These are phyloP conservation scores for Mesochorus sp. DNA, from an alignment of 2,888 invertebrate genomes.

Conservation along the genomic window DNA sequence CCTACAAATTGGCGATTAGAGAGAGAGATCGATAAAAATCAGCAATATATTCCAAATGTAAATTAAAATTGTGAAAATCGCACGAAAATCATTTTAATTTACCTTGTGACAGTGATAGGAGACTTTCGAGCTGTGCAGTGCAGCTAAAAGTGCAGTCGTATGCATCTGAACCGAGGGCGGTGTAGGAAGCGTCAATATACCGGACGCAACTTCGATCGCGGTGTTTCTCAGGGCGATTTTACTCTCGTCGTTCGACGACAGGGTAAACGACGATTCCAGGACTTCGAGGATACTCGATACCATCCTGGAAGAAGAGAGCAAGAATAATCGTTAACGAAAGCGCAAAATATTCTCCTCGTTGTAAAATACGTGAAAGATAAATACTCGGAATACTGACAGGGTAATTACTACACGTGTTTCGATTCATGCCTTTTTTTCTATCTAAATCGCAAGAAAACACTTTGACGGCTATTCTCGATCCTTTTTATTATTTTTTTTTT, in stretches of 20 bases:
- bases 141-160: conserved; percentile 92
- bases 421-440: conserved; percentile 43
- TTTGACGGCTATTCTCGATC: conserved; percentile 24
- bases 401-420: conserved; percentile 49
- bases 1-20: conserved; percentile 85
- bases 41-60: too few relatives aligned
- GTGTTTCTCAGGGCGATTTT: conserved; percentile 83
- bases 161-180: conserved; percentile 89
- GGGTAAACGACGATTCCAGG: conserved; percentile 88
- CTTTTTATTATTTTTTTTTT: neutral
- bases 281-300: conserved; percentile 88
- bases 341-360: neutral
- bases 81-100: conserved; percentile 50
- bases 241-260: conserved; percentile 83
- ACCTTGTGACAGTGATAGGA: conserved; percentile 95
- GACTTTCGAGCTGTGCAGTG: conserved; percentile 88
- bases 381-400: conserved; percentile 44
- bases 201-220: conserved; percentile 87
- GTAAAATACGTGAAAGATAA: conserved; percentile 3
- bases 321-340: neutral
- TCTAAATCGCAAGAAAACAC: conserved; percentile 39
- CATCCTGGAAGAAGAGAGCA: conserved; percentile 83
- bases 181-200: conserved; percentile 87
- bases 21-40: too few relatives aligned
- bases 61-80: neutral